These are phyloP conservation scores for Crotalus horridus DNA, from an alignment of 2,113 vertebrate species.

Conservation along the genomic window DNA sequence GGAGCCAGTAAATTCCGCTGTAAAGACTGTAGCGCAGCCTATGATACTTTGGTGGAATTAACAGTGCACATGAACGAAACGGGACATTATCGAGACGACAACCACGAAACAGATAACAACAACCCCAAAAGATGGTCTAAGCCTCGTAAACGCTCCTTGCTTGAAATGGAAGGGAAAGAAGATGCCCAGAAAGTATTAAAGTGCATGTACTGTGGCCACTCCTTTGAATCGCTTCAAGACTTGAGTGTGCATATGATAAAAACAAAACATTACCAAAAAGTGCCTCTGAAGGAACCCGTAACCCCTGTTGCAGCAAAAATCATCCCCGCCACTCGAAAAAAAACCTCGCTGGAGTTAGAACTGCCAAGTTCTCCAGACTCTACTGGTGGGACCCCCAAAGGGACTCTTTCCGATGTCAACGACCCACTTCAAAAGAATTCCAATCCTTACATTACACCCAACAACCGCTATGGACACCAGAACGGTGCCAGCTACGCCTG, in stretches of 20 bases:
- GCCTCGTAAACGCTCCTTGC: constrained; percentile 93
- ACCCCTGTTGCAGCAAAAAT: constrained; percentile 95
- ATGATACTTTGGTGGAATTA: constrained; percentile 94
- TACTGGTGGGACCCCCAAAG: constrained; percentile 87
- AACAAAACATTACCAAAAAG: constrained; percentile 99
- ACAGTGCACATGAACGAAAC: constrained; percentile 99
- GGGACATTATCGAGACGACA: constrained; percentile 96
- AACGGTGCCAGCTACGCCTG: constrained; percentile 98
- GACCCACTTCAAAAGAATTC: constrained; percentile 87
- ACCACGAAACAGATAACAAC: constrained; percentile 92
- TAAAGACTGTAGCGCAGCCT: constrained; percentile 96
- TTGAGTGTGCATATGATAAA: constrained; percentile 99
- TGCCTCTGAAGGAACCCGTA: constrained; percentile 99
- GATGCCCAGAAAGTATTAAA: constrained; percentile 98
- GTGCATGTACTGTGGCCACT: constrained; percentile 99
- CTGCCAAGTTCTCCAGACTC: constrained; percentile 96
- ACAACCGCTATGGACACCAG: constrained; percentile 97
- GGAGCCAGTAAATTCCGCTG: constrained; percentile 99
- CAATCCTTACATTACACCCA: constrained; percentile 94
- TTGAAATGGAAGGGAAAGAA: constrained; percentile 98
- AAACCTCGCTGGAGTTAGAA: constrained; percentile 87
- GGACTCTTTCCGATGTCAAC: constrained; percentile 73
- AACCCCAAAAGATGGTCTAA: constrained; percentile 97
- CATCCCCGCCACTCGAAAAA: constrained; percentile 88
- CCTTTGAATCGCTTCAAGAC: constrained; percentile 98